A percentile compares a stretch with the other conserved stretches of the same genome.
Evolutionary conservation across 2,113 vertebrate species (phyloP).

Genomic region (Gasterosteus aculeatus): DNA sequence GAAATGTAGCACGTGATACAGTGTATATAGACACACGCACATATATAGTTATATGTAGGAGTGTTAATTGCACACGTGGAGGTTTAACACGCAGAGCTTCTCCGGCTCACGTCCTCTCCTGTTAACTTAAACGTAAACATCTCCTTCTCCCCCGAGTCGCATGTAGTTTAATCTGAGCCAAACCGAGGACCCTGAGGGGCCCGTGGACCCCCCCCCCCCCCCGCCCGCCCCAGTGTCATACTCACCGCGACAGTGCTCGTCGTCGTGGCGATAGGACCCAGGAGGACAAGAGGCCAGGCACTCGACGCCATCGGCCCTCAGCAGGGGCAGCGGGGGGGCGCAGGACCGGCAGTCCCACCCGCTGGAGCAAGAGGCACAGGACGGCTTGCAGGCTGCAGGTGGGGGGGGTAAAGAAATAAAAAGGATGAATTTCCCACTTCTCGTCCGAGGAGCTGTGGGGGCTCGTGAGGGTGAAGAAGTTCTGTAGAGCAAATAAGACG

Average conservation of each 20-base stretch:
- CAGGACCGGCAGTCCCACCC: conserved; percentile 62
- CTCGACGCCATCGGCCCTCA: conserved; percentile 45
- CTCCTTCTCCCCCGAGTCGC: too few relatives aligned
- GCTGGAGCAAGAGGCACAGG: conserved; percentile 62
- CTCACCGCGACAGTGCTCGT: conserved; percentile 63
- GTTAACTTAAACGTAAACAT: too few relatives aligned
- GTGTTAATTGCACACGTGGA: too few relatives aligned
- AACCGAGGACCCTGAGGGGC: not conserved
- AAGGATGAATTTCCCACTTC: not conserved
- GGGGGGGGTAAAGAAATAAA: not conserved
- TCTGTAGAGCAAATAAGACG: too few relatives aligned
- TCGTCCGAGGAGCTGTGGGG: not conserved
- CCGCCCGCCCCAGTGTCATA: not conserved
- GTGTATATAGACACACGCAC: too few relatives aligned
- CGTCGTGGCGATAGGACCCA: conserved; percentile 60
- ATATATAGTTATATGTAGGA: too few relatives aligned
- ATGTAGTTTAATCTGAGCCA: not conserved
- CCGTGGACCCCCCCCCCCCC: not conserved
- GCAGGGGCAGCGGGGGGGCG: conserved; percentile 46
- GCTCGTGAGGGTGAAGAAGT: too few relatives aligned
- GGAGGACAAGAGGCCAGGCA: conserved; percentile 65
- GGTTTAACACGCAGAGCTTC: too few relatives aligned
- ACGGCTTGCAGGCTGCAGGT: conserved; percentile 60
- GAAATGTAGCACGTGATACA: too few relatives aligned
- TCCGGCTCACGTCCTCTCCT: too few relatives aligned